Percentiles rank a stretch among this genome's conserved stretches.
Conservation (phyloP, 2,113 vertebrate species). For the Mellivora capensis region DNA sequence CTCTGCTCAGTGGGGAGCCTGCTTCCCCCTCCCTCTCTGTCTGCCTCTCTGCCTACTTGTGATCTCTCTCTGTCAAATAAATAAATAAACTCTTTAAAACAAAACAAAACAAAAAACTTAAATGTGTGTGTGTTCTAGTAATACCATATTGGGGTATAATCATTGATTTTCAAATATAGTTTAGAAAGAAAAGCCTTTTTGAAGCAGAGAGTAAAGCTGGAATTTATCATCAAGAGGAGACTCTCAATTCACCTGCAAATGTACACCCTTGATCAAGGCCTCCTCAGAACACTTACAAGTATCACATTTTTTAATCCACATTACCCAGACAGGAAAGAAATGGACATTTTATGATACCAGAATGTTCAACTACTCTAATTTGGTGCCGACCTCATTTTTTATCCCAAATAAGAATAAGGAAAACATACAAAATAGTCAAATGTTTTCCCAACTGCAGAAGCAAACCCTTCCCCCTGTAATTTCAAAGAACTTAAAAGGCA, state of each 20-base stretch:
- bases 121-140: background rate
- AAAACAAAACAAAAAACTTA: background rate
- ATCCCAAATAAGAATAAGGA: slow-evolving; percentile 18
- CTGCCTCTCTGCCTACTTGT: too few species aligned
- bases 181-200: background rate
- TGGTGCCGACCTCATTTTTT: background rate
- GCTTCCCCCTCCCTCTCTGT: too few species aligned
- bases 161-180: background rate
- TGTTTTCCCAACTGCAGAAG: background rate
- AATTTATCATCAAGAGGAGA: background rate
- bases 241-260: background rate
- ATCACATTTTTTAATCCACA: background rate
- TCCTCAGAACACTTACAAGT: background rate
- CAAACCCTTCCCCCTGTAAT: background rate
- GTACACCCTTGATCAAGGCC: background rate
- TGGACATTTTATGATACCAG: background rate
- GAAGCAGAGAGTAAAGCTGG: background rate
- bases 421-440: slow-evolving; percentile 9
- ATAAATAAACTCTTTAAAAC: background rate
- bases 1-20: too few species aligned
- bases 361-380: background rate
- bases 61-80: too few species aligned
- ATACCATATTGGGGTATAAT: background rate
- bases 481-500: background rate
- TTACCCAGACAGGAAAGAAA: background rate